Evolutionary conservation across 2,113 vertebrate species (phyloP).

Genomic region (Tauraco erythrolophus): DNA sequence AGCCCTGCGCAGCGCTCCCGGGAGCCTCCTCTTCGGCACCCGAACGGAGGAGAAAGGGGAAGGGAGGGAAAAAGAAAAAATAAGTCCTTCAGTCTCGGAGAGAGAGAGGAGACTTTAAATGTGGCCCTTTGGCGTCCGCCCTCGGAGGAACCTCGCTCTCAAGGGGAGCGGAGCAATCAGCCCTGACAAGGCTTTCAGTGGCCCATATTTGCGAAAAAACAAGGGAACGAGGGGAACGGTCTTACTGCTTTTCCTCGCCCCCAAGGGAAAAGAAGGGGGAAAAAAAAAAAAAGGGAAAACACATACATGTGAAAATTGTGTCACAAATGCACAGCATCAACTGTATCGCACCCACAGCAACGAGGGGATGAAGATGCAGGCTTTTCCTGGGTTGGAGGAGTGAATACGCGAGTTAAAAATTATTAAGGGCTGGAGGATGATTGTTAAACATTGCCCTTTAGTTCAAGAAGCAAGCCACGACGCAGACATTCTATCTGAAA

Average conservation of each 20-base stretch:
- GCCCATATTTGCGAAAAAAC: background rate
- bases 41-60: background rate
- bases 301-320: background rate
- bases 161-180: background rate
- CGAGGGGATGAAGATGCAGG: background rate
- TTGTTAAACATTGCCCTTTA: conserved; percentile 24
- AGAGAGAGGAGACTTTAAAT: background rate
- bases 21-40: background rate
- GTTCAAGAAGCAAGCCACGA: background rate
- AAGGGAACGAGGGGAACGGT: background rate
- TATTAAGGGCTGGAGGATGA: background rate
- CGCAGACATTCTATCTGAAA: background rate
- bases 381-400: background rate
- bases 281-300: too few relatives aligned
- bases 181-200: background rate
- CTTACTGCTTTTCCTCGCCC: background rate
- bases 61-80: background rate
- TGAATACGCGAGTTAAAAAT: conserved; percentile 7
- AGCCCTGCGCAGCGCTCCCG: background rate
- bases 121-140: background rate
- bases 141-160: background rate
- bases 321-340: background rate
- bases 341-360: background rate
- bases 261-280: background rate
- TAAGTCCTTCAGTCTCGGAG: background rate